A percentile compares a stretch with the other conserved stretches of the same genome.
These are phyloP conservation scores for Seriola dumerili DNA, from an alignment of 2,113 vertebrate genomes.

Conservation along the genomic window DNA sequence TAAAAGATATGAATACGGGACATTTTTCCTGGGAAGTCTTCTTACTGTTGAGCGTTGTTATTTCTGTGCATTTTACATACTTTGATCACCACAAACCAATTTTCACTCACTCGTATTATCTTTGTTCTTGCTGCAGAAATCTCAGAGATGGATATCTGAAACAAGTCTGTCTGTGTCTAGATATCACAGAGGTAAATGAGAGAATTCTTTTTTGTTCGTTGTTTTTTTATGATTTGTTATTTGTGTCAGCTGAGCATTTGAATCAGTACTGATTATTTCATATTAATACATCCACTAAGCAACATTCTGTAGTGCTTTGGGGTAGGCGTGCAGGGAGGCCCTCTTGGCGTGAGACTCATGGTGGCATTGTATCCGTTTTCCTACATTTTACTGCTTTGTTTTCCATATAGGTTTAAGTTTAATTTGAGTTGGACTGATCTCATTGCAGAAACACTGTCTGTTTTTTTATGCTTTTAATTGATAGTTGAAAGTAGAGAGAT, in stretches of 20 bases:
- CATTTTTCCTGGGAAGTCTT: neutral
- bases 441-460: neutral
- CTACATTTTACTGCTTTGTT: neutral
- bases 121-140: neutral
- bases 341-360: neutral
- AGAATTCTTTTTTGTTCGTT: neutral
- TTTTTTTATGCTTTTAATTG: neutral
- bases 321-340: neutral
- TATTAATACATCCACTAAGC: neutral
- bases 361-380: neutral
- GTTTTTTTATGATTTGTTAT: neutral
- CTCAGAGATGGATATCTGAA: neutral
- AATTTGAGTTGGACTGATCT: slow-evolving; percentile 4
- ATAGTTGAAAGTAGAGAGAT: neutral
- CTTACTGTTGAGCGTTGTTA: neutral
- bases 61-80: neutral
- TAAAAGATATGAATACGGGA: neutral
- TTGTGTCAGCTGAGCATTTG: neutral
- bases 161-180: neutral
- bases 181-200: neutral
- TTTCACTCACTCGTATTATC: neutral
- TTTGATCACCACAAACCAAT: neutral
- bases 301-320: too few relatives aligned
- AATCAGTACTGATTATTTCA: neutral
- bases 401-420: neutral